phyloP scores from a whole-genome alignment of 2,797 vertebrate species.

The Gadopsis marmoratus region DNA sequence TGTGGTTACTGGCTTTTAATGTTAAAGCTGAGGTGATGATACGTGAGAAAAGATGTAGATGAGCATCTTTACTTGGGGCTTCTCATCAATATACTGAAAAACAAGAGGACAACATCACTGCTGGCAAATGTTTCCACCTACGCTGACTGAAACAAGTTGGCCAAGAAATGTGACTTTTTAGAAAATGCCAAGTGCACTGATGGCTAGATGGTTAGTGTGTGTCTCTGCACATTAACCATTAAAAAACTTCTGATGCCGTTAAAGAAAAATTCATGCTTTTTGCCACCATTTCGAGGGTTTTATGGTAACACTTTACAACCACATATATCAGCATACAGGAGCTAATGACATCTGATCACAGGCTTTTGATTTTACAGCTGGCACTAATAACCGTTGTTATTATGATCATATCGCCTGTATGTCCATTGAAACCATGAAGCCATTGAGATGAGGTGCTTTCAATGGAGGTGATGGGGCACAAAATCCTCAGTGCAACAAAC shows the following conservation, averaged over 20 bases:
- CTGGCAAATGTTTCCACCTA: conserved; percentile 33
- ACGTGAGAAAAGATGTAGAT: background rate
- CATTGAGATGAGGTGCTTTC: background rate
- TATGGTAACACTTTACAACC: background rate
- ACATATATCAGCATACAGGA: background rate
- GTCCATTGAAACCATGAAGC: background rate
- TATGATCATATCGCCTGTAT: background rate
- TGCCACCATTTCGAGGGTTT: background rate
- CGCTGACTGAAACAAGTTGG: conserved; percentile 14
- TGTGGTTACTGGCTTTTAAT: background rate
- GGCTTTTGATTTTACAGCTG: background rate
- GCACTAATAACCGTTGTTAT: background rate
- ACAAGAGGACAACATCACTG: conserved; percentile 22
- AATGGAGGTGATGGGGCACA: background rate
- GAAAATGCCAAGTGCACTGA: conserved; percentile 3
- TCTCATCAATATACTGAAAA: background rate
- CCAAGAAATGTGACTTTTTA: conserved; percentile 11
- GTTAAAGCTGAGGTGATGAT: conserved; percentile 14
- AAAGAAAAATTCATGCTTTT: background rate
- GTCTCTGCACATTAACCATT: background rate
- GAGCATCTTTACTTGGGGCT: background rate
- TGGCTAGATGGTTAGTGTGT: background rate
- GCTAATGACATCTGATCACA: no score
- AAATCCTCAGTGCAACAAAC: background rate
- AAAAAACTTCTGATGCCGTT: background rate